Percentiles rank a stretch among this genome's conserved stretches.
Evolutionary conservation across 1,140 invertebrate species (phyloP).

Genomic region (Rhyzopertha dominica): DNA sequence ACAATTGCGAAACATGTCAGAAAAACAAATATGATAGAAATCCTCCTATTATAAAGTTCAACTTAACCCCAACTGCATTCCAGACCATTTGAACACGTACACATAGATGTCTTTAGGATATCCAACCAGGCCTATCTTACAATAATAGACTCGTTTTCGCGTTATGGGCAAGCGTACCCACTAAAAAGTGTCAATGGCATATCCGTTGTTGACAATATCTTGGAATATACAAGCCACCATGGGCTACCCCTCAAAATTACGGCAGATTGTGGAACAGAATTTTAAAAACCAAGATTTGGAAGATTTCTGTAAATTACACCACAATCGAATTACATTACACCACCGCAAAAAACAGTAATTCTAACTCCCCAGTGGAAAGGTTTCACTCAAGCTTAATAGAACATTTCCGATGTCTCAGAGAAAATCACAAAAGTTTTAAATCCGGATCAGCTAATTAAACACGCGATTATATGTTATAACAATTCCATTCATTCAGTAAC

Average conservation of each 20-base stretch:
- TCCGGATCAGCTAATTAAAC: constrained; percentile 12
- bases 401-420: constrained; percentile 22
- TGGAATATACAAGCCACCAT: constrained; percentile 19
- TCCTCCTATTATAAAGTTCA: no score
- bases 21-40: no score
- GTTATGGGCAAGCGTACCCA: constrained; percentile 32
- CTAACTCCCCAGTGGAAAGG: constrained; percentile 21
- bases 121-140: constrained; percentile 26
- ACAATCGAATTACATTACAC: no score
- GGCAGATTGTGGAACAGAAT: constrained; percentile 20
- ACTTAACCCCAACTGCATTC: no score
- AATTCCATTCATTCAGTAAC: constrained; percentile 24
- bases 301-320: no score
- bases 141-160: constrained; percentile 37
- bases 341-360: constrained; percentile 19
- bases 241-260: constrained; percentile 23
- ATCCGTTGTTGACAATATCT: constrained; percentile 16
- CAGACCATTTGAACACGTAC: constrained; percentile 34
- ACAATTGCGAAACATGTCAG: no score
- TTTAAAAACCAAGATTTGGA: constrained; percentile 19
- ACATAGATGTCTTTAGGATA: constrained; percentile 32
- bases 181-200: constrained; percentile 18
- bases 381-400: constrained; percentile 30
- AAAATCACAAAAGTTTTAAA: constrained; percentile 14
- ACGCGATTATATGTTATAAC: constrained; percentile 22